Conservation (phyloP, 2,888 invertebrate genomes). For the Dryococelus australis region DNA sequence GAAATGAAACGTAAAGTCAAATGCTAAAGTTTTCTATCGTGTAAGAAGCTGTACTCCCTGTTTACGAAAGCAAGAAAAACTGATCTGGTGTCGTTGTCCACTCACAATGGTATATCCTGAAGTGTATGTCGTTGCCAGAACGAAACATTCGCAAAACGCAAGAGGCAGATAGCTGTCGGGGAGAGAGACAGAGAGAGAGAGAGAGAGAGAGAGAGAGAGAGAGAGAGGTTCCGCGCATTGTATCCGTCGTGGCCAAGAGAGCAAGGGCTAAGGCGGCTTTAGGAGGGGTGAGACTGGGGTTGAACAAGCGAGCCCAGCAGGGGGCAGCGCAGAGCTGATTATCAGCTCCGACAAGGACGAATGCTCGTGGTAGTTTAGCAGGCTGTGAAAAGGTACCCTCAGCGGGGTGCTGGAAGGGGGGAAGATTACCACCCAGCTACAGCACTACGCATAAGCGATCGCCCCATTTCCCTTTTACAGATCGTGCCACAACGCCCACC, state of each 20-base stretch:
- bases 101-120: neutral
- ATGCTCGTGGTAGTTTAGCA: conserved; percentile 3
- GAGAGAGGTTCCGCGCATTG: neutral
- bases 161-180: conserved; percentile 9
- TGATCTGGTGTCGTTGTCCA: no score
- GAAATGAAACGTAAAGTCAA: no score
- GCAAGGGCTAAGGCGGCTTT: neutral
- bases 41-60: no score
- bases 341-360: conserved; percentile 16
- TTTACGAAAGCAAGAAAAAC: no score
- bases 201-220: no score
- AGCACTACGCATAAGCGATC: neutral
- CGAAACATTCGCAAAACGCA: neutral
- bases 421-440: neutral
- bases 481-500: neutral
- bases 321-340: conserved; percentile 6
- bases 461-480: neutral
- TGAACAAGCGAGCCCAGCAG: neutral
- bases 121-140: neutral
- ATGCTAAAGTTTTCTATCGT: no score
- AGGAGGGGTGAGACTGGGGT: neutral
- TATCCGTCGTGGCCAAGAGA: neutral
- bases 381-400: conserved; percentile 9
- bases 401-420: neutral
- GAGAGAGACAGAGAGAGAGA: no score